Percentiles rank a stretch among this genome's conserved stretches.
Evolutionary conservation across 2,113 vertebrate genomes (phyloP).

Genomic region (Cololabis saira): DNA sequence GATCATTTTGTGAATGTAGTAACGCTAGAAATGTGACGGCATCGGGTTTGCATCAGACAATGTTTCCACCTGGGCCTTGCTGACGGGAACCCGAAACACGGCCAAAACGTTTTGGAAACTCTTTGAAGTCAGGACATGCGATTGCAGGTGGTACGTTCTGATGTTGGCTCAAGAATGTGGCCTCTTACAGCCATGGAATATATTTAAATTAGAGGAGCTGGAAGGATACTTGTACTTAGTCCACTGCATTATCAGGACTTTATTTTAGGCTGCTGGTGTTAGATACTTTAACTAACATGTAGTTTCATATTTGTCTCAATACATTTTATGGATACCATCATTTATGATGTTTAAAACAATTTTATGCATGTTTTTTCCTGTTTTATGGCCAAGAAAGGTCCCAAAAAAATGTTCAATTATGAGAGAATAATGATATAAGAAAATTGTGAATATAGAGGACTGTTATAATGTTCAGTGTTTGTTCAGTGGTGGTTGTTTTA

Average conservation of each 20-base stretch:
- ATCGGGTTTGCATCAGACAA: conserved; percentile 31
- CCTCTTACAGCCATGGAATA: not conserved
- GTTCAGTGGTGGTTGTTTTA: no score
- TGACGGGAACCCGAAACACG: conserved; percentile 18
- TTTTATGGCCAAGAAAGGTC: no score
- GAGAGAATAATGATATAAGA: no score
- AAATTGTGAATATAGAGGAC: no score
- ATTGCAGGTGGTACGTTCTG: conserved; percentile 21
- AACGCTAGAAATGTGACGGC: conserved; percentile 58
- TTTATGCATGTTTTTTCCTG: no score
- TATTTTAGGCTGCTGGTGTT: not conserved
- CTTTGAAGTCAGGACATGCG: conserved; percentile 8
- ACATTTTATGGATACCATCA: no score
- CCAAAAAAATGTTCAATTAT: no score
- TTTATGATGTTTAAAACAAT: no score
- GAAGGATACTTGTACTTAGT: not conserved
- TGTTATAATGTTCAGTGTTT: no score
- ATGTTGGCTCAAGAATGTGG: conserved; percentile 6
- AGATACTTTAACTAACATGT: not conserved
- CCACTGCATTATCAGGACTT: not conserved
- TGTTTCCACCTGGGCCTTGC: conserved; percentile 39
- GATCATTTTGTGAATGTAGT: conserved; percentile 54
- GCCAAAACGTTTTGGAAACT: conserved; percentile 23
- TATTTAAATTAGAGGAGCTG: not conserved
- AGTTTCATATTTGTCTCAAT: not conserved